A percentile compares a stretch with the other conserved stretches of the same genome.
Conservation (phyloP, 2,888 invertebrate genomes). For the Chironomus tentans region DNA sequence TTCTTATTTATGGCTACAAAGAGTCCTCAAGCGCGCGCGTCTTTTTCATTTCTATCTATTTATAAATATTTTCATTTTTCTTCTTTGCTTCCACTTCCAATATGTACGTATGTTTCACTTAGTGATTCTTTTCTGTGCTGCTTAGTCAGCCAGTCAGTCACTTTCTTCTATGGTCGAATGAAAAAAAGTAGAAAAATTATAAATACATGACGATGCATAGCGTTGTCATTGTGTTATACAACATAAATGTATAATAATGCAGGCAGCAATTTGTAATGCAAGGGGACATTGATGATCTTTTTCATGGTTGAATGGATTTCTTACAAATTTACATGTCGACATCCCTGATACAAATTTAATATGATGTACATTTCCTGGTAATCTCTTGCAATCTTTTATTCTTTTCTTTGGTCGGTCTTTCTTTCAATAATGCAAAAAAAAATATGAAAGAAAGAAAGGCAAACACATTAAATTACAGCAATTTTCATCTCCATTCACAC, state of each 20-base stretch:
- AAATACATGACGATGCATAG: too few species aligned
- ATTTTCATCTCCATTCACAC: not conserved
- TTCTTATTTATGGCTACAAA: not conserved
- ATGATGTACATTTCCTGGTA: too few species aligned
- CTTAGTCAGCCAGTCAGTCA: too few species aligned
- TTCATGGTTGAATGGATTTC: slow-evolving; percentile 6
- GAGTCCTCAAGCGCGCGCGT: not conserved
- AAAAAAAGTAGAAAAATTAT: too few species aligned
- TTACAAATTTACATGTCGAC: not conserved
- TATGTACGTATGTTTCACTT: too few species aligned
- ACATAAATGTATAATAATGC: too few species aligned
- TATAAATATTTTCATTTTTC: not conserved
- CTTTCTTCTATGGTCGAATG: too few species aligned
- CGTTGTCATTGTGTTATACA: too few species aligned
- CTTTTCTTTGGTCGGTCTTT: not conserved
- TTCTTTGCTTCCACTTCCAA: not conserved
- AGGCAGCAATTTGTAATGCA: not conserved
- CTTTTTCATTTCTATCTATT: not conserved
- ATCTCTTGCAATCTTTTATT: not conserved
- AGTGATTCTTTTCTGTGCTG: too few species aligned
- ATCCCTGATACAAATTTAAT: not conserved
- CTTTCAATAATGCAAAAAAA: too few species aligned
- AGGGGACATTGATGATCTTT: not conserved
- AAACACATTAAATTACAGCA: not conserved
- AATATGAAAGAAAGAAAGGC: too few species aligned